Evolutionary conservation across 2,797 vertebrate species (phyloP).

Genomic region (Leucoraja ocellata): DNA sequence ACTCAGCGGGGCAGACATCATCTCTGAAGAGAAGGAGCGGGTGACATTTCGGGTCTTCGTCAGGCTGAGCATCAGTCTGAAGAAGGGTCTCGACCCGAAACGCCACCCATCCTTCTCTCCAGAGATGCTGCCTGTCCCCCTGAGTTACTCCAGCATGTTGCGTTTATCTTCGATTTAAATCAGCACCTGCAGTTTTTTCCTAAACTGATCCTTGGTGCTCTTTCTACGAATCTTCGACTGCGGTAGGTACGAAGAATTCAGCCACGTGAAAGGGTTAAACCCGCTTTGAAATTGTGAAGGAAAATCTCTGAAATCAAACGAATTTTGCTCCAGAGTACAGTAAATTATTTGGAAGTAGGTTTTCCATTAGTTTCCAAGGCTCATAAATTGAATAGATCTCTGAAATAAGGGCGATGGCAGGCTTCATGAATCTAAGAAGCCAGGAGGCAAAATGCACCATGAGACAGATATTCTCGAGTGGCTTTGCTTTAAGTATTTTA

Average conservation of each 20-base stretch:
- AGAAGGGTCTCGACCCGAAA: no score
- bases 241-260: neutral
- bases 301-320: neutral
- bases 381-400: constrained; percentile 28
- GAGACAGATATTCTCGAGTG: constrained; percentile 49
- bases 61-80: no score
- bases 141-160: no score
- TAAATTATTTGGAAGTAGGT: constrained; percentile 35
- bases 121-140: no score
- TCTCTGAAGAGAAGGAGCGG: no score
- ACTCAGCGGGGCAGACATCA: no score
- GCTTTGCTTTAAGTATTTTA: constrained; percentile 47
- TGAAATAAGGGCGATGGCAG: constrained; percentile 21
- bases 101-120: no score
- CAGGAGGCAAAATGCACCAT: constrained; percentile 42
- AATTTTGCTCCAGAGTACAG: constrained; percentile 26
- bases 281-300: neutral
- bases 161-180: no score
- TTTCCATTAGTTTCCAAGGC: constrained; percentile 35
- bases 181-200: no score
- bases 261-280: neutral
- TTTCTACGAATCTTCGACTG: neutral
- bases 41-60: no score
- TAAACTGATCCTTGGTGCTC: neutral
- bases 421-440: constrained; percentile 6